Evolutionary conservation across 2,888 invertebrate species (phyloP).

Genomic region (Antheraea assamensis): DNA sequence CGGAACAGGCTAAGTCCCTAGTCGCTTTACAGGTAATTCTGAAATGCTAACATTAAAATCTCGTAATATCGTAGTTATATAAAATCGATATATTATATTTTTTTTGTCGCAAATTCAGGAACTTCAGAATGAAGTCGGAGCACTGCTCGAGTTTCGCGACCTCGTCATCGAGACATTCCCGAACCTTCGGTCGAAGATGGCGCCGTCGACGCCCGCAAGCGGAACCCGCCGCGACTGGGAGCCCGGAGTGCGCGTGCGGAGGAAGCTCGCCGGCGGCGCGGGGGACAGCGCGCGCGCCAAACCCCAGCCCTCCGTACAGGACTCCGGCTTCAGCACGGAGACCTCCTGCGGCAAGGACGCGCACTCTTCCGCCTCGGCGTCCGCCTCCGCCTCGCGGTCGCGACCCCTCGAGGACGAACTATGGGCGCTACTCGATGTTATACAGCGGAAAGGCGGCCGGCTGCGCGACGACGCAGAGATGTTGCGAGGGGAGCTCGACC

Average conservation of each 20-base stretch:
- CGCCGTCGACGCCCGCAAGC: conserved; percentile 82
- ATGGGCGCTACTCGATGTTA: conserved; percentile 93
- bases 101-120: conserved; percentile 73
- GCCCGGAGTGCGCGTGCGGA: conserved; percentile 89
- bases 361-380: conserved; percentile 84
- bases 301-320: conserved; percentile 86
- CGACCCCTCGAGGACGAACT: conserved; percentile 89
- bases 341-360: conserved; percentile 92
- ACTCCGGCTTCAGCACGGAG: conserved; percentile 95
- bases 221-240: conserved; percentile 87
- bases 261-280: conserved; percentile 77
- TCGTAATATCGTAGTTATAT: not conserved
- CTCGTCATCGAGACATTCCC: conserved; percentile 97
- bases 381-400: conserved; percentile 80
- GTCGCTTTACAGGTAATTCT: conserved; percentile 87
- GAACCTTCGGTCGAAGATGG: conserved; percentile 93
- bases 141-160: conserved; percentile 94
- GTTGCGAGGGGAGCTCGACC: conserved; percentile 80
- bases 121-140: conserved; percentile 96
- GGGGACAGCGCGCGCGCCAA: conserved; percentile 79
- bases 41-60: not conserved
- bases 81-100: not conserved
- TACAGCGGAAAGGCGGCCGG: conserved; percentile 88
- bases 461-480: conserved; percentile 87
- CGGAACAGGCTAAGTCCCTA: conserved; percentile 94